Evolutionary conservation across 2,888 invertebrate genomes (phyloP).

Genomic region (Steinernema carpocapsae): DNA sequence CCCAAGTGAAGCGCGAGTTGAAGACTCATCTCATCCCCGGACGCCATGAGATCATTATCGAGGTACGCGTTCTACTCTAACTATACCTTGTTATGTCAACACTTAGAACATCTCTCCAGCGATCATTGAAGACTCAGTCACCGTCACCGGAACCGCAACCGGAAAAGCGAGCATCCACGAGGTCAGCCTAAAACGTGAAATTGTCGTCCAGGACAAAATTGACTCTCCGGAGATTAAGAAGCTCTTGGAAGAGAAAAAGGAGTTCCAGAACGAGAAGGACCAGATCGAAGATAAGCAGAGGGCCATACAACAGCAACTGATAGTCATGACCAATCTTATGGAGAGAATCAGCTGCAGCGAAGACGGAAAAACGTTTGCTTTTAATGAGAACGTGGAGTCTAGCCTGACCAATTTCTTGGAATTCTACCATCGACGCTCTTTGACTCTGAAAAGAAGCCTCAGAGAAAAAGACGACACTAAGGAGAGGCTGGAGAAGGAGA

Average conservation of each 20-base stretch:
- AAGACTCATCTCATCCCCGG: neutral
- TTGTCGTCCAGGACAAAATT: constrained; percentile 42
- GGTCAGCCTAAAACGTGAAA: constrained; percentile 50
- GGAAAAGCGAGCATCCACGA: constrained; percentile 55
- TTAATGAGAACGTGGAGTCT: neutral
- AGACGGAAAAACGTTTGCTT: neutral
- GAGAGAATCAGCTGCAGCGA: constrained; percentile 38
- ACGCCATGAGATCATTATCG: neutral
- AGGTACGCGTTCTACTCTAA: neutral
- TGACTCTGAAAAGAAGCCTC: constrained; percentile 44
- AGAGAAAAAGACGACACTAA: constrained; percentile 42
- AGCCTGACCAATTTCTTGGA: constrained; percentile 1
- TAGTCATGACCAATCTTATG: constrained; percentile 57
- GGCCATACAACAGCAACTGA: constrained; percentile 49
- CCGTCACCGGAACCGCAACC: constrained; percentile 59
- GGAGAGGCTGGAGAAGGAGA: constrained; percentile 40
- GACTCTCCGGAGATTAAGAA: constrained; percentile 44
- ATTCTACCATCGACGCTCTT: constrained; percentile 50
- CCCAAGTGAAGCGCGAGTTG: constrained; percentile 53
- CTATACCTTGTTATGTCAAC: neutral
- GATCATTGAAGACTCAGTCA: constrained; percentile 53
- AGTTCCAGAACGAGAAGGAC: constrained; percentile 39
- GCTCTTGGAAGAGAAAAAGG: constrained; percentile 40
- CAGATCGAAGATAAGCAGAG: constrained; percentile 36
- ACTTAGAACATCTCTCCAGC: constrained; percentile 51